Conservation (phyloP, 2,888 invertebrate species). For the Mylabris sibirica region DNA sequence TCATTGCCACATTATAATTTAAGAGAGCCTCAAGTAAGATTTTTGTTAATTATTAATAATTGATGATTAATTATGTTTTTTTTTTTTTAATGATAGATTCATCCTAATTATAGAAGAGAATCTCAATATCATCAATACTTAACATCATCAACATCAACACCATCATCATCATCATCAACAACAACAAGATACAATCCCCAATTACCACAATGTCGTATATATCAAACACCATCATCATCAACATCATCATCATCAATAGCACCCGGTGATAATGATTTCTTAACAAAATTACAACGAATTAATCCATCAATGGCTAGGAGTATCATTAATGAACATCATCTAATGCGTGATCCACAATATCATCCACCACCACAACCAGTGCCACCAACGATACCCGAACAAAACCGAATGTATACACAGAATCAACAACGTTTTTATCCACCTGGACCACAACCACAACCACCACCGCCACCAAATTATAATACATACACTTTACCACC, state of each 20-base stretch:
- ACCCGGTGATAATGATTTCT: conserved; percentile 49
- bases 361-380: conserved; percentile 37
- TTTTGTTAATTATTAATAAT: conserved; percentile 5
- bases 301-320: conserved; percentile 55
- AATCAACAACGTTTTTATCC: conserved; percentile 47
- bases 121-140: conserved; percentile 48
- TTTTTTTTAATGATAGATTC: conserved; percentile 28
- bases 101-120: conserved; percentile 47
- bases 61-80: conserved; percentile 20
- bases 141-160: conserved; percentile 33
- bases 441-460: conserved; percentile 31
- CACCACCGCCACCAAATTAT: not conserved
- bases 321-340: conserved; percentile 55
- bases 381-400: conserved; percentile 40
- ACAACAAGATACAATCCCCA: conserved; percentile 43
- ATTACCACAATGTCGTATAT: conserved; percentile 38
- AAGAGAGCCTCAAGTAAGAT: conserved; percentile 50
- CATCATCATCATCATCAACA: conserved; percentile 35
- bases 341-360: conserved; percentile 50
- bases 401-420: conserved; percentile 43
- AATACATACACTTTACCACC: conserved; percentile 26
- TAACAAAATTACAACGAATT: conserved; percentile 53
- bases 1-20: conserved; percentile 49
- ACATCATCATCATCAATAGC: not conserved
- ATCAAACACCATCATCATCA: conserved; percentile 33